Evolutionary conservation across 2,113 vertebrate species (phyloP), one percentile per base, ranked within the genome.

Genomic region (Malurus cyaneus): DNA sequence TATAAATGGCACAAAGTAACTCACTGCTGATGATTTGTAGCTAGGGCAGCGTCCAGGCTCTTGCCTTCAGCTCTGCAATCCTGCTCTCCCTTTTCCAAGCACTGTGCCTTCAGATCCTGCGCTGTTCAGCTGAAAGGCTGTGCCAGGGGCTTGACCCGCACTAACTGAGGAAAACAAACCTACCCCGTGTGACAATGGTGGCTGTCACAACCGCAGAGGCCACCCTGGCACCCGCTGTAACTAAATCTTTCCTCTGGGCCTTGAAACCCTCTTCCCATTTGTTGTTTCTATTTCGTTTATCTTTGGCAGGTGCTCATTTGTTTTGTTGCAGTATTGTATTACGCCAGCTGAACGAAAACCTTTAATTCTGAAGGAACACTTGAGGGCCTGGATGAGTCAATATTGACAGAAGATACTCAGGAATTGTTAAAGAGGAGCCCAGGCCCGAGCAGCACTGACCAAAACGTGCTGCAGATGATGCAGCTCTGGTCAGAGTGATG

Each of bases 101-200:
- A 49, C 59, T 2, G 3, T 24, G 57, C 20, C 1, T 34, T 28
- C 57, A 8, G 24, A 7, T 6, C 4, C 31, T 2, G 31, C 15
- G 77, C 52, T 11, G 18, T 12, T 26, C 4, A 20, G 84, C 57
- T 32, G 2, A 4, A 11, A 46, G 47, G 42, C 42, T 5, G 44
- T 1, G 11, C 66, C 56, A 11, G 54, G 39, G 36, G 4, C 47
- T 9, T 15, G 31, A 60, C n/a, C 23, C 3, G 81, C 42, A 5
- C 0, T 0, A 6, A 17, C 1, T 0, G 21, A 39, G 57, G 9
- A 9, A 28, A 54, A 42, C 32, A 34, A 81, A 23, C 52, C n/a
- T 1, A 5, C 19, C 29, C 39, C 26, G 31, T 21, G 32, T 2
- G 16, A 41, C 67, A 69, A 2, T 0, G 5, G 44, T 7, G 52